Conservation (phyloP, 2,113 vertebrate species). For the Neodon shergylaensis region DNA sequence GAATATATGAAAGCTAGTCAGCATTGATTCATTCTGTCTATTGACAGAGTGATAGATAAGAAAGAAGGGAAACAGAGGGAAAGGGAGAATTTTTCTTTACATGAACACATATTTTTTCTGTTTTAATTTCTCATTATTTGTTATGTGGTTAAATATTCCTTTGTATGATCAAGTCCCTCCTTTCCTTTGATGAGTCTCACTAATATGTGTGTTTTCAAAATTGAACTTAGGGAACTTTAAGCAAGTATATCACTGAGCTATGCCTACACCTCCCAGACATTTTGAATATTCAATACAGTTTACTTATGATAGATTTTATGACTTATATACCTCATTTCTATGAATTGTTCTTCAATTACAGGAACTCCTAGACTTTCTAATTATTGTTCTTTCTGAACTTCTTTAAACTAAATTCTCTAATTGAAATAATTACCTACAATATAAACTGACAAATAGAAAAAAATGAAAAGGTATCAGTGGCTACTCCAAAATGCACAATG, state of each 20-base stretch:
- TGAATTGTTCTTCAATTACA: neutral
- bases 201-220: neutral
- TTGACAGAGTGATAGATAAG: neutral
- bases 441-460: conserved; percentile 5
- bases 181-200: neutral
- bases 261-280: neutral
- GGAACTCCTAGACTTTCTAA: neutral
- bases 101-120: neutral
- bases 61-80: neutral
- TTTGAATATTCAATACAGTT: neutral
- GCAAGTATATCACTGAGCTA: neutral
- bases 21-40: neutral
- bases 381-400: neutral
- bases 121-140: neutral
- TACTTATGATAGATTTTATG: neutral
- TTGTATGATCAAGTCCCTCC: neutral
- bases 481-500: too few relatives aligned
- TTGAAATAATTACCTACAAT: neutral
- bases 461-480: too few relatives aligned
- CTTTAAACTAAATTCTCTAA: neutral
- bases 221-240: too few relatives aligned
- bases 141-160: neutral
- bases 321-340: conserved; percentile 3
- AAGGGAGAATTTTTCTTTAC: neutral
- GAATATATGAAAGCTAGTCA: neutral